Evolutionary conservation across 1,140 invertebrate species (phyloP), one percentile per base, ranked within the genome.

Genomic region (Chironomus tepperi): DNA sequence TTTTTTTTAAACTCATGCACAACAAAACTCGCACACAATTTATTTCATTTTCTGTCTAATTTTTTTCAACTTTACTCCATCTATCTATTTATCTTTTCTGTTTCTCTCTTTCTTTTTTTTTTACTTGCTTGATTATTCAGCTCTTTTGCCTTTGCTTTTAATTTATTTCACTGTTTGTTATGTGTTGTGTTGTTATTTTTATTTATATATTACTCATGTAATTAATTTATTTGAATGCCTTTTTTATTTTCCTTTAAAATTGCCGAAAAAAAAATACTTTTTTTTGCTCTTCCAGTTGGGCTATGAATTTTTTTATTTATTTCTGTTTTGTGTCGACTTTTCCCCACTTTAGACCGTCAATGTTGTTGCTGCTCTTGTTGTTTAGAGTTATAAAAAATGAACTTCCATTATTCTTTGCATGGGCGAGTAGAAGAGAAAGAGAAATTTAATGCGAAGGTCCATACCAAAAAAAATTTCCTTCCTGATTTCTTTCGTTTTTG

Each of bases 221-320:
- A 70, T 70, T 70, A 70, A 70, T 70, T 70, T 70, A 70, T 70
- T 70, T 70, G n/a, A 16, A 70, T 70, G 65, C 65, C 65, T 70
- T 70, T 70, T 70, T 70, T 67, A 15, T 18, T 67, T 70, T 9
- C 7, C 19, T 57, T 57, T 57, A 57, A 57, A 57, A 19, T 15
- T 21, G 16, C 65, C 65, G 19, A 70, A 70, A 18, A 18, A n/a
- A n/a, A 10, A 18, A 16, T 70, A 9, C 19, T 21, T 15, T 18
- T 18, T 70, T n/a, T 70, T 70, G 65, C 18, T 18, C 19, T 70
- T 15, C 24, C 24, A 34, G 24, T 34, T 5, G 24, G 24, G 24
- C 24, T 1, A 5, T 70, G 65, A 21, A 21, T 70, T 70, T 57
- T n/a, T n/a, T 70, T 19, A 70, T 70, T 70, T 70, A 57, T 57